phyloP scores from a whole-genome alignment of 2,797 vertebrate species.

The Emys orbicularis region DNA sequence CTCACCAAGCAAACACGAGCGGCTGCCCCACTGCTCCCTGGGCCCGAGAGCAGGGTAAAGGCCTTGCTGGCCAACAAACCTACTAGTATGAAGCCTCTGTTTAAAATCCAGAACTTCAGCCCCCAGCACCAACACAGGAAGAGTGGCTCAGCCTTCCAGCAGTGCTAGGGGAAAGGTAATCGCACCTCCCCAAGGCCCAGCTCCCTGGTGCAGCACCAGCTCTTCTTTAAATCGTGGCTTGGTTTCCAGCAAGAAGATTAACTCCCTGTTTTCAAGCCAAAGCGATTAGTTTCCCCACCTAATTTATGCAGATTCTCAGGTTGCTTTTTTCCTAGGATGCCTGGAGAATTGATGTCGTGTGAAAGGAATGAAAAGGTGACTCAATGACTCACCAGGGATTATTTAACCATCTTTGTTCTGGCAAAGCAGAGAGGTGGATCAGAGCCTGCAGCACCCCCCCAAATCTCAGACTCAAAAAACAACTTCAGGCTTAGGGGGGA shows the following conservation, averaged over 20 bases:
- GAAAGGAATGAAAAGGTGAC: slow-evolving; percentile 67
- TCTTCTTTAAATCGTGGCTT: background rate
- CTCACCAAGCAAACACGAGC: background rate
- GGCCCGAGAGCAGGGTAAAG: no score
- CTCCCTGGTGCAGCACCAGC: background rate
- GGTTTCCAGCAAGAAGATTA: slow-evolving; percentile 41
- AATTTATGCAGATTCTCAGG: slow-evolving; percentile 70
- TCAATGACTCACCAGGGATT: slow-evolving; percentile 58
- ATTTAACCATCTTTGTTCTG: slow-evolving; percentile 59
- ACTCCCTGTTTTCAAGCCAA: slow-evolving; percentile 64
- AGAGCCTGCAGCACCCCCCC: background rate
- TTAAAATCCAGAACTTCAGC: background rate
- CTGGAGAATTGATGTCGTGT: background rate
- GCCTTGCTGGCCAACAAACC: no score
- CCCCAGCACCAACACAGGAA: background rate
- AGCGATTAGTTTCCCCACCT: slow-evolving; percentile 74
- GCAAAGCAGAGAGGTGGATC: slow-evolving; percentile 8
- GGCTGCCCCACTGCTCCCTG: no score
- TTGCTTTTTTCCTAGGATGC: slow-evolving; percentile 50
- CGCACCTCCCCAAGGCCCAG: background rate
- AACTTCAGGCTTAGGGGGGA: slow-evolving; percentile 41
- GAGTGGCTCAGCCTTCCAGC: background rate
- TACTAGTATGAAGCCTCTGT: no score
- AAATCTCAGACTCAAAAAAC: background rate
- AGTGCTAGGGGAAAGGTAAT: background rate